Base-by-base conservation (phyloP, 2,888 invertebrate species). In the Mantis religiosa region DNA sequence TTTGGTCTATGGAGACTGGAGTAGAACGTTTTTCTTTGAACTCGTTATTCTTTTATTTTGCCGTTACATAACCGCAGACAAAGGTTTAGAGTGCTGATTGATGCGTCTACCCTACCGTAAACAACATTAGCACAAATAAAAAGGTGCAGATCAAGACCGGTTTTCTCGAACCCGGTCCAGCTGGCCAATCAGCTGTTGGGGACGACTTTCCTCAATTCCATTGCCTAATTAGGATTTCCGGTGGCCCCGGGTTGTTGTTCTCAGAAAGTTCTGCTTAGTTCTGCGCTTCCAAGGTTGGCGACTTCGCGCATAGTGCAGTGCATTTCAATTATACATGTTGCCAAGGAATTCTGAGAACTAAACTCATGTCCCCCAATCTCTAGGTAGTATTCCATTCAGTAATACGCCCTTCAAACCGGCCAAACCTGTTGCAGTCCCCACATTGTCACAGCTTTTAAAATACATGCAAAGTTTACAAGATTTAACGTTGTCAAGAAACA, bases 141-240 rank as follows among this genome's bases (percentile, higher is more conserved):
- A 71, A 71, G 54, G 20, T 71, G 54, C 20, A 71, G 25, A 71
- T 71, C 54, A 71, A 71, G 54, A 71, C 54, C 20, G 54, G 54
- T 71, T 71, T 41, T 71, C 54, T 71, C 41, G n/a, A 30, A 30
- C n/a, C 47, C 25, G 34, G 84, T 30, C 28, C 30, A 34, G 84
- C 30, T 28, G 41, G 20, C 85, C 85, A 85, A 71, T 85, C 85
- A 85, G 85, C 85, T 71, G 85, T 54, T 85, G 34, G 25, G n/a
- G 28, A 85, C n/a, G 71, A 41, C 85, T 85, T 85, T 85, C 85
- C 85, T 85, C 71, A 85, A 85, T 85, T 85, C 85, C 85, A 85
- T 71, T 28, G 71, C 71, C 71, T 85, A 85, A 85, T 85, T 85
- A 85, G 85, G 85, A 71, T 85, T 85, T 85, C 85, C 85, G 85